These are phyloP conservation scores for Dasyornis broadbenti DNA, from an alignment of 2,113 vertebrate genomes.

Conservation along the genomic window DNA sequence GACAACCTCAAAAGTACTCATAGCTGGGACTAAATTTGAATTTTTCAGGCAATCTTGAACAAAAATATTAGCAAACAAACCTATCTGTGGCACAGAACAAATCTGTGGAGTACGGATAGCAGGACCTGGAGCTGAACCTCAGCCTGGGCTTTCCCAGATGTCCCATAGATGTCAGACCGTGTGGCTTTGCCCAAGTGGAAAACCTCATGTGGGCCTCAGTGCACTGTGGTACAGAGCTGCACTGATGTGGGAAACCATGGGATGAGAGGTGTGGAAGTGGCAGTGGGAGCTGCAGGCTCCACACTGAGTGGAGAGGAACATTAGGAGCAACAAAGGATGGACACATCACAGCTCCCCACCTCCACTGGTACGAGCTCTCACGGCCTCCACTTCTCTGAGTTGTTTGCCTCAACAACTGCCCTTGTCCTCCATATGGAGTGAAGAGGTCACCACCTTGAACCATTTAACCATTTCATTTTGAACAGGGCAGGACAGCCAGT, in stretches of 20 bases:
- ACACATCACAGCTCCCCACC: neutral
- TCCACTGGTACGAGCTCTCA: rapidly evolving
- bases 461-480: neutral
- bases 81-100: neutral
- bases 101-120: neutral
- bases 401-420: neutral
- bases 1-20: neutral
- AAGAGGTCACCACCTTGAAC: neutral
- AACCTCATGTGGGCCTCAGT: neutral
- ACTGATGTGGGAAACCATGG: neutral
- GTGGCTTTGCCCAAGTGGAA: neutral
- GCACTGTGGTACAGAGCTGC: neutral
- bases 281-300: neutral
- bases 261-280: neutral
- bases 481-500: neutral
- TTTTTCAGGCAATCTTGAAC: neutral
- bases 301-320: rapidly evolving
- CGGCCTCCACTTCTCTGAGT: neutral
- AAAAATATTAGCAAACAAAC: neutral
- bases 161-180: neutral
- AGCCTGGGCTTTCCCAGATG: neutral
- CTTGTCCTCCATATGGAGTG: rapidly evolving
- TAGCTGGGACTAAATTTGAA: neutral
- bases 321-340: neutral
- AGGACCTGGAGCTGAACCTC: neutral